These are phyloP conservation scores for Cheumatopsyche charites DNA, from an alignment of 1,140 invertebrate genomes.

Conservation along the genomic window DNA sequence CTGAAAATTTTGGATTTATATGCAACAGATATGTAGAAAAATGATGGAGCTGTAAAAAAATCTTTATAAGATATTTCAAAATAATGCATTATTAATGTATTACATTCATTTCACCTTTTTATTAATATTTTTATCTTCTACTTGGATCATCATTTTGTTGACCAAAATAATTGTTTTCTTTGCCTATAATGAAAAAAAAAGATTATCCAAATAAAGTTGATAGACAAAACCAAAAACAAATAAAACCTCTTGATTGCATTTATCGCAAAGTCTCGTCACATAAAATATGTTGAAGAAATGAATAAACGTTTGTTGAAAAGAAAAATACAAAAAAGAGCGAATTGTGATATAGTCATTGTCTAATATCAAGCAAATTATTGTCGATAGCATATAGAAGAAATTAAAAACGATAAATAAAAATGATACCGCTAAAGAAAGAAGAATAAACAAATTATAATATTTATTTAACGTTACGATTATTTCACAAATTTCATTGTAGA, in stretches of 20 bases:
- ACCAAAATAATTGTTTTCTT: slow-evolving; percentile 18
- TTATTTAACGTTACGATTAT: not conserved
- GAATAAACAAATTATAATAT: not conserved
- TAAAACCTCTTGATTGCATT: slow-evolving; percentile 19
- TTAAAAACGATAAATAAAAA: not conserved
- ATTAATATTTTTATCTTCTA: slow-evolving; percentile 17
- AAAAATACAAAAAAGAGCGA: slow-evolving; percentile 1
- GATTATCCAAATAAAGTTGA: too few species aligned
- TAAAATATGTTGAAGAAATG: not conserved
- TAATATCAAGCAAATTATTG: not conserved
- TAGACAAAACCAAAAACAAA: too few species aligned
- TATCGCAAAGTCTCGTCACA: not conserved
- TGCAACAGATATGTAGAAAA: slow-evolving; percentile 33
- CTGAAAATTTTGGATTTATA: slow-evolving; percentile 27
- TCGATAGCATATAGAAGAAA: not conserved
- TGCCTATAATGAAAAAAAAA: slow-evolving; percentile 10
- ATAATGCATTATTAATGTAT: slow-evolving; percentile 8
- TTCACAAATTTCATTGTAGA: not conserved
- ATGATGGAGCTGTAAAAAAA: slow-evolving; percentile 26
- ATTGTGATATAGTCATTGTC: not conserved
- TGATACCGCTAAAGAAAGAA: not conserved
- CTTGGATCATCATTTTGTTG: slow-evolving; percentile 31
- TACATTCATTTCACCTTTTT: too few species aligned
- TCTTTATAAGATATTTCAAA: not conserved
- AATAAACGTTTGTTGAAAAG: not conserved